A percentile compares a stretch with the other conserved stretches of the same genome.
Conservation (phyloP, 2,888 invertebrate genomes). For the Diplazon laetatorius region DNA sequence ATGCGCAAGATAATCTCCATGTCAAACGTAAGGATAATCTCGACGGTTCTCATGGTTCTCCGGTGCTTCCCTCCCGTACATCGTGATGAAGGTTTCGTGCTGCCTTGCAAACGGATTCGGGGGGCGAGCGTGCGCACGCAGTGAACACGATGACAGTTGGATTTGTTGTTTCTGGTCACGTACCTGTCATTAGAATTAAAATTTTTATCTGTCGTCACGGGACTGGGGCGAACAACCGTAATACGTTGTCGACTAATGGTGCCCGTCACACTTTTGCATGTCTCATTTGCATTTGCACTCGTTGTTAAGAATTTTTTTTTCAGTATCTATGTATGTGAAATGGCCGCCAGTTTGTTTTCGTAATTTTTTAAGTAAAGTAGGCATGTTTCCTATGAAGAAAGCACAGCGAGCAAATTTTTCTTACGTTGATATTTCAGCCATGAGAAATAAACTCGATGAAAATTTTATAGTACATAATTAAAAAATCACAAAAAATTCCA, state of each 20-base stretch:
- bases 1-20: constrained; percentile 37
- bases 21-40: constrained; percentile 39
- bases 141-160: constrained; percentile 4
- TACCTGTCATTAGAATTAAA: constrained; percentile 31
- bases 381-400: no score
- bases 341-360: no score
- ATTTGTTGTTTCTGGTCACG: constrained; percentile 51
- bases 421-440: no score
- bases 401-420: no score
- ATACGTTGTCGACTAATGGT: constrained; percentile 23
- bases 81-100: constrained; percentile 39
- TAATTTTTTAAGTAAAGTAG: no score
- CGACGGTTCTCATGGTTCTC: constrained; percentile 36
- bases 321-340: no score
- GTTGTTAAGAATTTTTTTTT: no score
- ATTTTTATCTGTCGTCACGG: constrained; percentile 26
- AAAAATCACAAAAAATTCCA: no score
- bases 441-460: no score
- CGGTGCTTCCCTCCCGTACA: constrained; percentile 23
- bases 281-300: constrained; percentile 69
- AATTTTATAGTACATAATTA: no score
- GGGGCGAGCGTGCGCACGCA: no score
- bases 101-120: constrained; percentile 20
- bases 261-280: neutral
- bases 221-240: neutral